Evolutionary conservation across 2,888 invertebrate species (phyloP).

Genomic region (Rugalucina vietnamica): DNA sequence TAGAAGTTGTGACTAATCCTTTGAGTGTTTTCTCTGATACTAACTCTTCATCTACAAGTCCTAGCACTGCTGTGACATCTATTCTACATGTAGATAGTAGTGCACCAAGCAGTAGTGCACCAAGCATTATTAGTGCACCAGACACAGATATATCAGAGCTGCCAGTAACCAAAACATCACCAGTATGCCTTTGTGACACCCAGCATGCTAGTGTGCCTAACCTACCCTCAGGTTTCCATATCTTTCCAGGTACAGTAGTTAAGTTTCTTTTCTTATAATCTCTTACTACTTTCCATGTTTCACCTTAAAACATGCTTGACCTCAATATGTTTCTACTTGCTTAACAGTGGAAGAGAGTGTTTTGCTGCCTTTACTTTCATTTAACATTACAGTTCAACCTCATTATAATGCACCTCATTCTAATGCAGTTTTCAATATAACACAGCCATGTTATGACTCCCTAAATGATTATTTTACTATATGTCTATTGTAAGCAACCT

Average conservation of each 20-base stretch:
- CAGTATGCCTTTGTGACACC: background rate
- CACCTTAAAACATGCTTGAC: too few species aligned
- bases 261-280: too few species aligned
- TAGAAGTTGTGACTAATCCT: background rate
- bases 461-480: too few species aligned
- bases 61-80: background rate
- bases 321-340: too few species aligned
- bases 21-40: background rate
- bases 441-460: too few species aligned
- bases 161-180: background rate
- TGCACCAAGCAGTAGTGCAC: background rate
- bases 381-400: too few species aligned
- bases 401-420: too few species aligned
- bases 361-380: too few species aligned
- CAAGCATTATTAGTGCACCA: background rate
- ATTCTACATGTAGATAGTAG: background rate
- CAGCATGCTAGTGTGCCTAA: slow-evolving; percentile 2
- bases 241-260: slow-evolving; percentile 36
- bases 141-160: background rate
- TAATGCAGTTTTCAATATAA: too few species aligned
- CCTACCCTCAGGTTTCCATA: background rate
- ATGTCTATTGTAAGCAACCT: too few species aligned
- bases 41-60: background rate
- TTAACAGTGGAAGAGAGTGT: too few species aligned
- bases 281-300: too few species aligned